Evolutionary conservation across 1,140 invertebrate species (phyloP), one percentile per base, ranked within the genome.

Genomic region (Macrobrachium rosenbergii): DNA sequence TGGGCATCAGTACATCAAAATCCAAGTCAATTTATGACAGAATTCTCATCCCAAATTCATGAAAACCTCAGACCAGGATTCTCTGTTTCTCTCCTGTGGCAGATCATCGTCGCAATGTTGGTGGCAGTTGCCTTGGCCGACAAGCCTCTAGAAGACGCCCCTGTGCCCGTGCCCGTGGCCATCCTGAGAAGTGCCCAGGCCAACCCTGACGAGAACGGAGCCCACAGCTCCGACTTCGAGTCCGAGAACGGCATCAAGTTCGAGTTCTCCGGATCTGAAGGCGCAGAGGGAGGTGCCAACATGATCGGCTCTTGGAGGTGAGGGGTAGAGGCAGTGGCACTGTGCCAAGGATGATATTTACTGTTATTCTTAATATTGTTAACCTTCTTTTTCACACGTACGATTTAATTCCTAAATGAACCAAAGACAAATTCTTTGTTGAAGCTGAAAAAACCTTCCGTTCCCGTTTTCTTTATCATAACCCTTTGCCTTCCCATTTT

Each of bases 221-320:
- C 79, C 78, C 85, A 87, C 85, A 87, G 85, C 78, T 81, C 85
- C 23, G 79, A 82, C 78, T 87, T 87, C 67, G 85, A 87, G 69
- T 37, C 78, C 28, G 85, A 87, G 58, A 72, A 87, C 67, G 85
- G 85, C 58, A 87, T 82, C 59, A 63, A 45, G 3, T 72, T 87
- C 67, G 37, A 79, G 45, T 62, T 80, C 52, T 72, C 84, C 17
- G 84, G 84, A 52, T 19, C 14, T 37, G 67, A 86, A 67, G 77
- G 84, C 6, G 19, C 28, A 12, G 28, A 45, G 43, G 84, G 84
- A 14, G 84, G 84, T 21, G 17, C 84, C 77, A 52, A 86, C 84
- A 69, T 80, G n/a, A 58, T 45, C 23, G 84, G 84, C 17, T 64
- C 76, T 11, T 86, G 3, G 17, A 86, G 84, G 84, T 86, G 14